These are phyloP conservation scores for Lemur catta DNA, from an alignment of 2,797 vertebrate genomes.

Conservation along the genomic window DNA sequence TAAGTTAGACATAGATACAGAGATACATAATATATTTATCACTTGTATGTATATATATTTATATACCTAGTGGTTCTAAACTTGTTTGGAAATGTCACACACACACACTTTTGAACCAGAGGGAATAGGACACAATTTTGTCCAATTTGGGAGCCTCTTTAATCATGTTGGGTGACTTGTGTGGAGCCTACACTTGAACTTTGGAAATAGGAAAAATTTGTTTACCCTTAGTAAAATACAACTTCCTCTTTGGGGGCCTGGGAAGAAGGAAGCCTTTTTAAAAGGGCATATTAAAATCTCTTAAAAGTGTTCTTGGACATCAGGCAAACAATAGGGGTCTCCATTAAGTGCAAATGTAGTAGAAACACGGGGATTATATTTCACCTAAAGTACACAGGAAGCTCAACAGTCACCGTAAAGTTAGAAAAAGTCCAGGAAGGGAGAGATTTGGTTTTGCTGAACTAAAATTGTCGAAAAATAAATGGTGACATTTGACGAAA, in stretches of 20 bases:
- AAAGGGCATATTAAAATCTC: constrained; percentile 32
- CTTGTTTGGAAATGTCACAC: neutral
- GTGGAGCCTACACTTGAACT: neutral
- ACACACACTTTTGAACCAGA: neutral
- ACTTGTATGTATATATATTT: neutral
- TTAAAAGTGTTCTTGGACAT: constrained; percentile 35
- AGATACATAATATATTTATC: neutral
- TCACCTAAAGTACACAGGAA: constrained; percentile 33
- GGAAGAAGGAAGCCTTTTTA: constrained; percentile 41
- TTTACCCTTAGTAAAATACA: constrained; percentile 49
- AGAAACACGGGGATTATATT: constrained; percentile 28
- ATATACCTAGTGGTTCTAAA: neutral
- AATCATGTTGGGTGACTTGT: neutral
- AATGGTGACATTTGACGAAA: constrained; percentile 42
- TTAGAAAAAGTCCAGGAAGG: constrained; percentile 33
- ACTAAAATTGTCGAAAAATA: constrained; percentile 40
- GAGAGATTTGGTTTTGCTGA: constrained; percentile 20
- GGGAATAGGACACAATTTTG: neutral
- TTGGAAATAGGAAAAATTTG: constrained; percentile 30
- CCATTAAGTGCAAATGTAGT: neutral
- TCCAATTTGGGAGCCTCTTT: neutral
- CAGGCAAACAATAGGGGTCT: constrained; percentile 28
- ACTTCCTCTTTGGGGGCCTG: constrained; percentile 34
- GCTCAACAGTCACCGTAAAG: constrained; percentile 8
- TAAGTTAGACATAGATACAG: neutral